Conservation (phyloP, 2,888 invertebrate species). For the Choreutis nemorana region DNA sequence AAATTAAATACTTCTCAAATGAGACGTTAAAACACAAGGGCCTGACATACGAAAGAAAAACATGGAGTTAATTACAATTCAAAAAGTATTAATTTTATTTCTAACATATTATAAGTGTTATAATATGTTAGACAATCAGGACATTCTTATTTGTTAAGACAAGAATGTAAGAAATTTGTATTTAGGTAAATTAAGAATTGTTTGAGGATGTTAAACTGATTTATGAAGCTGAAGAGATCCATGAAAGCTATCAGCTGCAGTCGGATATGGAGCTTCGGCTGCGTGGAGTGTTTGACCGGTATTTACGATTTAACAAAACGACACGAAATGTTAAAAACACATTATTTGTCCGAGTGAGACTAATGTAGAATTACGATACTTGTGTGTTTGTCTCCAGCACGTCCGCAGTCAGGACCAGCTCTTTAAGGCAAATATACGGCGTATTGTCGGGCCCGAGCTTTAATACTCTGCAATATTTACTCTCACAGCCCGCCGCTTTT, state of each 20-base stretch:
- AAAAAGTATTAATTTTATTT: no score
- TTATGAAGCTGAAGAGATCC: no score
- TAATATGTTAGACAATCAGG: no score
- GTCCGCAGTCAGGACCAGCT: constrained; percentile 42
- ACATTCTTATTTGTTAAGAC: no score
- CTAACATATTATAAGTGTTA: no score
- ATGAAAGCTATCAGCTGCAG: no score
- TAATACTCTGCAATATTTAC: constrained; percentile 43
- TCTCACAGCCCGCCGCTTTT: constrained; percentile 39
- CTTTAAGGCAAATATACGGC: constrained; percentile 49
- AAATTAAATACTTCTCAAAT: constrained; percentile 59
- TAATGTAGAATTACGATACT: constrained; percentile 59
- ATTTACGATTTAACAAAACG: constrained; percentile 67
- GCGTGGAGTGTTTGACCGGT: constrained; percentile 52
- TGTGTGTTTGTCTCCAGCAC: constrained; percentile 58
- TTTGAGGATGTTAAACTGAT: no score
- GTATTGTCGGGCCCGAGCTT: constrained; percentile 52
- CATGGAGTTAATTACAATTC: no score
- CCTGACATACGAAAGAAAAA: no score
- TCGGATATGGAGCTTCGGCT: no score
- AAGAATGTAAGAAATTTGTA: no score
- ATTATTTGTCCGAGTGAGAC: constrained; percentile 63
- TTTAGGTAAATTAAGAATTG: no score
- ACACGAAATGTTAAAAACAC: constrained; percentile 66
- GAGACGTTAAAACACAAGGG: constrained; percentile 45